These are phyloP conservation scores for Arizona elegans DNA, from an alignment of 2,113 vertebrate genomes.

Conservation along the genomic window DNA sequence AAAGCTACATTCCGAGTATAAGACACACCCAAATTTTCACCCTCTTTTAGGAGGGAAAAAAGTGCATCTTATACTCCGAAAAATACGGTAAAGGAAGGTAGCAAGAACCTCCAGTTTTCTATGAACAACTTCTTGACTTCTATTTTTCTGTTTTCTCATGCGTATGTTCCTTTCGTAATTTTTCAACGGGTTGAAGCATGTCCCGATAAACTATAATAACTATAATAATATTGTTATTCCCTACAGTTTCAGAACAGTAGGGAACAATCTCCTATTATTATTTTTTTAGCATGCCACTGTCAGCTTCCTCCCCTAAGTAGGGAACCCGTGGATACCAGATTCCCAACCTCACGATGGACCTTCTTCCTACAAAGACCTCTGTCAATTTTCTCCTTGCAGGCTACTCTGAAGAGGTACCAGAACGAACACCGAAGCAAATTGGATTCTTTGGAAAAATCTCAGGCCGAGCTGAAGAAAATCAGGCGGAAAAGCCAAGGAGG, in stretches of 20 bases:
- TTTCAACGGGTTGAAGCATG: not conserved
- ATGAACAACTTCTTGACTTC: not conserved
- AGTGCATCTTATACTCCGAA: too few species aligned
- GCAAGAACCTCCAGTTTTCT: not conserved
- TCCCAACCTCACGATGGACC: too few species aligned
- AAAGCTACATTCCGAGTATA: too few species aligned
- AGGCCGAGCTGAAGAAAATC: constrained; percentile 92
- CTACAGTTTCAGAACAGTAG: not conserved
- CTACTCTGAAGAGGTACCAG: constrained; percentile 94
- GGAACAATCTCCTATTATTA: not conserved
- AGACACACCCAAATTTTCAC: too few species aligned
- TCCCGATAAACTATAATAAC: not conserved
- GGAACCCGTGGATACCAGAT: not conserved
- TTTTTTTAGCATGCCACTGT: not conserved
- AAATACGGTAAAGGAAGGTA: not conserved
- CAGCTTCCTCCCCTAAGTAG: not conserved
- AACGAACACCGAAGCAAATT: constrained; percentile 86
- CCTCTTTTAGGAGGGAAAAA: too few species aligned
- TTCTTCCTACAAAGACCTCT: not conserved
- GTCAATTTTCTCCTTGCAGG: constrained; percentile 70
- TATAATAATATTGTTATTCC: not conserved
- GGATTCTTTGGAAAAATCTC: constrained; percentile 90
- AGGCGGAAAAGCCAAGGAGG: constrained; percentile 89
- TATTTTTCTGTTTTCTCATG: not conserved
- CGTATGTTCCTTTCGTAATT: not conserved